These are phyloP conservation scores for Sarotherodon lohbergeri DNA, from an alignment of 2,113 vertebrate genomes.

Conservation along the genomic window DNA sequence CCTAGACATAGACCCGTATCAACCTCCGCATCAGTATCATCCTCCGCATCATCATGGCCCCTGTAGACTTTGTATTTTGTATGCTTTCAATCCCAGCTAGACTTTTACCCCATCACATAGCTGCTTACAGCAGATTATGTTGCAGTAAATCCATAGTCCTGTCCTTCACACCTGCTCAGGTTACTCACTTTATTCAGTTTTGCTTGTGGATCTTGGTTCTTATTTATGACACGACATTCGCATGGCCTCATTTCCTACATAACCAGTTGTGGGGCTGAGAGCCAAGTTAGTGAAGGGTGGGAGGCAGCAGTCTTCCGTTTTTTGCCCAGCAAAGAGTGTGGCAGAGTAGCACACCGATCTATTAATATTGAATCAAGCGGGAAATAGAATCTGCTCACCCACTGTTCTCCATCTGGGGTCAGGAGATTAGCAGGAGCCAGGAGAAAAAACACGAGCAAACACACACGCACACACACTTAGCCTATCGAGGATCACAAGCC, in stretches of 20 bases:
- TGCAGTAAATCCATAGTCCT: slow-evolving; percentile 18
- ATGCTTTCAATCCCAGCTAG: background rate
- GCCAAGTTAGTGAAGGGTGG: background rate
- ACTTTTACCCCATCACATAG: background rate
- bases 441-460: background rate
- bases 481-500: background rate
- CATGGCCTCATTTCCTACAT: background rate
- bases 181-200: slow-evolving; percentile 43
- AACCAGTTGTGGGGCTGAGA: slow-evolving; percentile 13
- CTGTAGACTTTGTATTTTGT: background rate
- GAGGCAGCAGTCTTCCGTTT: background rate
- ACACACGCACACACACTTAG: background rate
- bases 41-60: background rate
- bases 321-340: background rate
- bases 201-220: background rate
- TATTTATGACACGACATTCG: background rate
- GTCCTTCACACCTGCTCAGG: slow-evolving; percentile 8
- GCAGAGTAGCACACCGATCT: slow-evolving; percentile 33
- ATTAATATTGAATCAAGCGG: slow-evolving; percentile 63
- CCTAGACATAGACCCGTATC: background rate
- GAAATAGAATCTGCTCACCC: slow-evolving; percentile 51
- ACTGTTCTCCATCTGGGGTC: slow-evolving; percentile 37
- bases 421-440: slow-evolving; percentile 24
- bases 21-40: background rate
- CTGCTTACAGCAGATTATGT: background rate